Evolutionary conservation across 2,113 vertebrate species (phyloP), one percentile per base, ranked within the genome.

Genomic region (Miniopterus natalensis): DNA sequence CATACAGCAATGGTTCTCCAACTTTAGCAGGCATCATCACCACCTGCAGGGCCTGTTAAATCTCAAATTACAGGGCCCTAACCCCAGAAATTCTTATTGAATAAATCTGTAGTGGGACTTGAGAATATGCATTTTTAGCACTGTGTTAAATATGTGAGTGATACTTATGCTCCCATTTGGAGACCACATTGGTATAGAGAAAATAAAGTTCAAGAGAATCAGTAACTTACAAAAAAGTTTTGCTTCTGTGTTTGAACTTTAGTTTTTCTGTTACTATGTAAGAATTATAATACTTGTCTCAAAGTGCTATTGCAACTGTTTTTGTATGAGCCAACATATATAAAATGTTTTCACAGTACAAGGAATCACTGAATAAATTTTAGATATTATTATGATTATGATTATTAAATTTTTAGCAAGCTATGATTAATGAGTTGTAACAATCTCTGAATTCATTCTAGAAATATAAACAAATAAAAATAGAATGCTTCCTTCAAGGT

Each of bases 161-260:
- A 65, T 85, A 2, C 5, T 14, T 11, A 27, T 3, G 2, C 3
- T 61, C 2, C 10, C 51, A 1, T 59, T 79, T 80, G 21, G 45
- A 3, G 7, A 78, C 25, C 8, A 27, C 18, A 25, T 6, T 83
- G 20, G 6, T 36, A 18, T 55, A 73, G 17, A 73, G 5, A 87
- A 83, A 0, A 36, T 25, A 23, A 86, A 61, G 21, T 15, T 77
- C 6, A 75, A 8, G 20, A 83, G 0, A 23, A 84, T 57, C 31
- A 47, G 17, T 51, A 55, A 57, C 23, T 47, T 78, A 1, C 13
- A 75, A 6, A 49, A 23, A 94, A 79, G 8, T 23, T 18, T 51
- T 80, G 5, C 11, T 65, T 92, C n/a, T 79, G n/a, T 51, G n/a
- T 86, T 31, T 87, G 20, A 96, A 49, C 8, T 84, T 88, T 51